phyloP scores from a whole-genome alignment of 2,888 invertebrate species.

The Dicyrtomina minuta region DNA sequence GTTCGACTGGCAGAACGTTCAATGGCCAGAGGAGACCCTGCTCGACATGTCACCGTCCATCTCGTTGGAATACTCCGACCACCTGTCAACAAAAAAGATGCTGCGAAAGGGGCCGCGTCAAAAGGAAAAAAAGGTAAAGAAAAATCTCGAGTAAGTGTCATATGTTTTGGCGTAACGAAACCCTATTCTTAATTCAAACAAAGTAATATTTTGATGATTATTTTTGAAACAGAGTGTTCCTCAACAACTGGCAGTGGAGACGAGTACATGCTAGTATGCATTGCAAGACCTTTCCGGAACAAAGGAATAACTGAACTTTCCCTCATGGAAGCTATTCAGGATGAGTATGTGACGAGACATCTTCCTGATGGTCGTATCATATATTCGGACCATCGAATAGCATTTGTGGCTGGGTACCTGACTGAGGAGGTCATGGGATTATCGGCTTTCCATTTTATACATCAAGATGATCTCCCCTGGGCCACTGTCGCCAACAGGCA shows the following conservation, averaged over 20 bases:
- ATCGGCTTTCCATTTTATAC: constrained; percentile 87
- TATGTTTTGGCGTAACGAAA: not conserved
- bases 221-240: constrained; percentile 42
- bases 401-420: constrained; percentile 84
- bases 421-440: constrained; percentile 83
- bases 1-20: constrained; percentile 63
- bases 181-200: constrained; percentile 3
- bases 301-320: constrained; percentile 67
- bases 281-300: constrained; percentile 72
- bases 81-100: constrained; percentile 50
- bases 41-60: constrained; percentile 70
- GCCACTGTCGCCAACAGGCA: constrained; percentile 82
- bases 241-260: constrained; percentile 47
- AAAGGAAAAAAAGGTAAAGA: constrained; percentile 52
- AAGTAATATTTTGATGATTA: not conserved
- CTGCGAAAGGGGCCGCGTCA: constrained; percentile 36
- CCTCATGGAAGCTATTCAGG: constrained; percentile 68
- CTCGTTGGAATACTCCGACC: constrained; percentile 65
- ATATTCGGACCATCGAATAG: constrained; percentile 86
- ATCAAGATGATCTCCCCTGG: constrained; percentile 84
- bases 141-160: not conserved
- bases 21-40: constrained; percentile 71
- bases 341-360: constrained; percentile 88
- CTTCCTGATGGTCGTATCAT: constrained; percentile 84
- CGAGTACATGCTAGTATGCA: constrained; percentile 56